Conservation (phyloP, 2,888 invertebrate genomes). For the Artemia sinica region DNA sequence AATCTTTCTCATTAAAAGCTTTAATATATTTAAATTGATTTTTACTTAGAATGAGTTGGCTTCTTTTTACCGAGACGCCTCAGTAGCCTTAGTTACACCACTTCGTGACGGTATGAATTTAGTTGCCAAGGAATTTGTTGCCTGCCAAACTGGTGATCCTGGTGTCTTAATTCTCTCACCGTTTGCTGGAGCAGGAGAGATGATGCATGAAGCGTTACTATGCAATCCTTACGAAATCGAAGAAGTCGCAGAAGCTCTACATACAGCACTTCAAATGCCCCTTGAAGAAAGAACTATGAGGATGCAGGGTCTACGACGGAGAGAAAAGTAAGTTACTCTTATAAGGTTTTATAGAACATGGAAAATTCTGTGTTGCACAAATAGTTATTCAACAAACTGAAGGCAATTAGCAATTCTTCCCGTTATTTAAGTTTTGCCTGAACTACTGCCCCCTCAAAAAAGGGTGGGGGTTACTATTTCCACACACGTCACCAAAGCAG, state of each 20-base stretch:
- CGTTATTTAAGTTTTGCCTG: too few species aligned
- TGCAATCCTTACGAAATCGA: slow-evolving; percentile 78
- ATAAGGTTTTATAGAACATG: too few species aligned
- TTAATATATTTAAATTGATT: too few species aligned
- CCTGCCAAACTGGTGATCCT: slow-evolving; percentile 68
- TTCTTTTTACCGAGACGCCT: slow-evolving; percentile 66
- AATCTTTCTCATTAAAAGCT: background rate
- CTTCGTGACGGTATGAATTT: slow-evolving; percentile 78
- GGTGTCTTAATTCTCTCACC: slow-evolving; percentile 76
- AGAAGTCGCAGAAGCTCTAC: slow-evolving; percentile 67
- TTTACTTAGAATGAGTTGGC: slow-evolving; percentile 47
- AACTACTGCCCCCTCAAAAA: too few species aligned
- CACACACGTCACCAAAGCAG: too few species aligned
- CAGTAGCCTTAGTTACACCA: slow-evolving; percentile 71
- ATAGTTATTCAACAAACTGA: too few species aligned
- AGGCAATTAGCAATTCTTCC: too few species aligned
- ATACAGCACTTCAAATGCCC: slow-evolving; percentile 73
- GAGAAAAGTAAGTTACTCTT: slow-evolving; percentile 37
- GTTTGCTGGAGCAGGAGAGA: slow-evolving; percentile 79
- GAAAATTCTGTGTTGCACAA: too few species aligned
- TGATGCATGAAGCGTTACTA: slow-evolving; percentile 78
- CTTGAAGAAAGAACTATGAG: slow-evolving; percentile 67
- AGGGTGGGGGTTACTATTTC: too few species aligned
- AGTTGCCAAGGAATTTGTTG: slow-evolving; percentile 80
- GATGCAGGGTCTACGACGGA: slow-evolving; percentile 62